These are phyloP conservation scores for Limanda limanda DNA, from an alignment of 2,113 vertebrate genomes.

Conservation along the genomic window DNA sequence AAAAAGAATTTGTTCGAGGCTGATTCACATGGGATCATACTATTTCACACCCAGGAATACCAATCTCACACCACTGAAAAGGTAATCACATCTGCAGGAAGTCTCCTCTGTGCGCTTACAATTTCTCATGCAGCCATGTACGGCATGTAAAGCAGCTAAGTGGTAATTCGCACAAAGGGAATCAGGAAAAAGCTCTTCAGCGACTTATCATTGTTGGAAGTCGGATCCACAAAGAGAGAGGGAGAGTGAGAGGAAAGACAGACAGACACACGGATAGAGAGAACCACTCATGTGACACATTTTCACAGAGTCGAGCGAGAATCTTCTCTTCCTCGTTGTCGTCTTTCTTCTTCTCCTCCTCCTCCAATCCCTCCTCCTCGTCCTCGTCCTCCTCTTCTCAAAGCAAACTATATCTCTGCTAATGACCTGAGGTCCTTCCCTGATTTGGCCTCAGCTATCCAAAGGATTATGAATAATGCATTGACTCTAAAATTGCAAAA, in stretches of 20 bases:
- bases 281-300: slow-evolving; percentile 42
- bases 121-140: slow-evolving; percentile 53
- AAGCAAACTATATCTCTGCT: slow-evolving; percentile 66
- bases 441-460: slow-evolving; percentile 82
- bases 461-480: slow-evolving; percentile 86
- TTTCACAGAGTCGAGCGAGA: slow-evolving; percentile 50
- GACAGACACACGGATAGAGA: slow-evolving; percentile 17
- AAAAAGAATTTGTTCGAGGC: slow-evolving; percentile 54
- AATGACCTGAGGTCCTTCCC: slow-evolving; percentile 80
- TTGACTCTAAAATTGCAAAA: slow-evolving; percentile 85
- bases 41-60: slow-evolving; percentile 65
- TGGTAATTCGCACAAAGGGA: slow-evolving; percentile 60
- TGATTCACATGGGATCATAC: slow-evolving; percentile 63
- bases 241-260: slow-evolving; percentile 16
- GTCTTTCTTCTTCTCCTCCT: slow-evolving; percentile 63
- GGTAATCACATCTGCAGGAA: slow-evolving; percentile 71
- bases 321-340: slow-evolving; percentile 41
- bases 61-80: slow-evolving; percentile 69
- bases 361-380: slow-evolving; percentile 48
- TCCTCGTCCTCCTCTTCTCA: slow-evolving; percentile 56
- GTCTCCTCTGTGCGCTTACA: slow-evolving; percentile 48
- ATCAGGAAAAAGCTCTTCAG: slow-evolving; percentile 47
- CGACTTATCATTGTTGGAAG: slow-evolving; percentile 56
- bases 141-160: slow-evolving; percentile 64
- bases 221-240: slow-evolving; percentile 46